Evolutionary conservation across 2,113 vertebrate species (phyloP).

Genomic region (Platichthys stellatus): DNA sequence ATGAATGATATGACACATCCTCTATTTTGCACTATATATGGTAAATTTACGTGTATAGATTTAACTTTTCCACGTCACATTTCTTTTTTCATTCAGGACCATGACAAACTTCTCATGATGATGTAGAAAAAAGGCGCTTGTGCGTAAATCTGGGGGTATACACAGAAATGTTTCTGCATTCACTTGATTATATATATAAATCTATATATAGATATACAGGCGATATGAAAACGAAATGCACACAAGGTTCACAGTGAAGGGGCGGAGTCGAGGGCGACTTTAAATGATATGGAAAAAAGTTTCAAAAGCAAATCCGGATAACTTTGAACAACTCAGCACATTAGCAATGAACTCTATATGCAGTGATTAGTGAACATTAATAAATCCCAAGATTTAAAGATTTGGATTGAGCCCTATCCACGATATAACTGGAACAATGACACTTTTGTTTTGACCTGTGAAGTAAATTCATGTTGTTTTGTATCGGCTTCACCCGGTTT

Average conservation of each 20-base stretch:
- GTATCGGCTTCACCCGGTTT: background rate
- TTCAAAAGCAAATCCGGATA: constrained; percentile 10
- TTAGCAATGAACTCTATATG: constrained; percentile 4
- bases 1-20: no score
- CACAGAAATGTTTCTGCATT: no score
- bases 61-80: no score
- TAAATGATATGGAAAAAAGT: background rate
- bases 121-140: background rate
- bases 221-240: no score
- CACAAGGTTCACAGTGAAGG: no score
- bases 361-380: constrained; percentile 26
- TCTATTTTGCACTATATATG: no score
- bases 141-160: no score
- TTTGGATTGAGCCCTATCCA: constrained; percentile 1
- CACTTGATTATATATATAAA: no score
- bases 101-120: background rate
- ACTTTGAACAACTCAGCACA: constrained; percentile 7
- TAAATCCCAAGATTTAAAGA: constrained; percentile 14
- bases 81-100: background rate
- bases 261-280: no score
- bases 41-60: no score
- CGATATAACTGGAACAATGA: constrained; percentile 15
- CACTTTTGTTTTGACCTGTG: constrained; percentile 21
- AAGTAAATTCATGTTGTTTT: constrained; percentile 13
- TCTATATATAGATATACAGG: no score